Conservation (phyloP, 2,888 invertebrate genomes). For the Heliconius cydno region DNA sequence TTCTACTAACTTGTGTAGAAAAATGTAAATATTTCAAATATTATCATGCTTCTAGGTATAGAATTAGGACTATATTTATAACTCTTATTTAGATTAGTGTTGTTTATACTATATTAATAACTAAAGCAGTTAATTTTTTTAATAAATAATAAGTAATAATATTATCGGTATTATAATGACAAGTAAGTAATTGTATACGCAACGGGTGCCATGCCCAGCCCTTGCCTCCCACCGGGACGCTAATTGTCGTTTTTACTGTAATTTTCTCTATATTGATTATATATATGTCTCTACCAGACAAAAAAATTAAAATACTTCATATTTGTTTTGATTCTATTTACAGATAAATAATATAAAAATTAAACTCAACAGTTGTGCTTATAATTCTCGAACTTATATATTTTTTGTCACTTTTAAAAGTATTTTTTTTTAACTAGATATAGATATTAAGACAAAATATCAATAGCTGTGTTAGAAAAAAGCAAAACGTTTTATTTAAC, state of each 20-base stretch:
- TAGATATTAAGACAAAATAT: not conserved
- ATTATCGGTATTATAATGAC: not conserved
- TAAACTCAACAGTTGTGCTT: too few species aligned
- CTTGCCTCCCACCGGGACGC: constrained; percentile 8
- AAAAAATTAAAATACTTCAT: not conserved
- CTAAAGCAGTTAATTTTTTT: too few species aligned
- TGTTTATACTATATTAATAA: too few species aligned
- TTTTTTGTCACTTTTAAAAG: too few species aligned
- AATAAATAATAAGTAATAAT: not conserved
- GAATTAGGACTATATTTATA: too few species aligned
- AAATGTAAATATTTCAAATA: too few species aligned
- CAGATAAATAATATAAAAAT: not conserved
- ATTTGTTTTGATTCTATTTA: not conserved
- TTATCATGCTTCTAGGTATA: too few species aligned
- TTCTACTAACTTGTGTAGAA: too few species aligned
- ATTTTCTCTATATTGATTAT: not conserved
- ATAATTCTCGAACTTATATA: too few species aligned
- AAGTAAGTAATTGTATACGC: constrained; percentile 17
- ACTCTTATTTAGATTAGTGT: too few species aligned
- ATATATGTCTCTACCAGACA: not conserved
- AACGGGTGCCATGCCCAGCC: constrained; percentile 2
- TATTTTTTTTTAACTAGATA: too few species aligned
- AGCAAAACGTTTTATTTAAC: constrained; percentile 7
- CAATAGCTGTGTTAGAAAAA: not conserved
- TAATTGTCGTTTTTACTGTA: constrained; percentile 13